Evolutionary conservation across 1,140 invertebrate species (phyloP).

Genomic region (Colletes latitarsis): DNA sequence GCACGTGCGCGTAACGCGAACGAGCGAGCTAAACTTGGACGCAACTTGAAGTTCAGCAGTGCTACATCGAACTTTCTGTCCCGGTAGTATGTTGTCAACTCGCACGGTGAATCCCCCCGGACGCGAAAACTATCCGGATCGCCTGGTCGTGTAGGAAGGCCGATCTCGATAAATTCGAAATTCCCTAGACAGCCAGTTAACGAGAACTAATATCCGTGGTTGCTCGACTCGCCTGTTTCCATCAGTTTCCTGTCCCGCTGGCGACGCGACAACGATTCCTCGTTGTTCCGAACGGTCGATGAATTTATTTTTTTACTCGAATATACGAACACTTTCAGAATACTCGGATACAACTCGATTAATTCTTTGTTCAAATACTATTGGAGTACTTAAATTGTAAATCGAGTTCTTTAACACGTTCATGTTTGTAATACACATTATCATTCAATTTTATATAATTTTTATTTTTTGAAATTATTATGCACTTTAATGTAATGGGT

Average conservation of each 20-base stretch:
- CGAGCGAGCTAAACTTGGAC: conserved; percentile 45
- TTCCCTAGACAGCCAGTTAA: conserved; percentile 16
- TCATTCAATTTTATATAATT: no score
- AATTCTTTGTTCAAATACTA: no score
- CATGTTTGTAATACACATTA: no score
- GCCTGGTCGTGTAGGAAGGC: background rate
- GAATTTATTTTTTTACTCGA: no score
- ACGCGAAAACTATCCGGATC: conserved; percentile 40
- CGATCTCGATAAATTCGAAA: background rate
- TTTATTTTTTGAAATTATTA: no score
- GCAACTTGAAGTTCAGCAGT: conserved; percentile 51
- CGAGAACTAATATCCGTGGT: conserved; percentile 22
- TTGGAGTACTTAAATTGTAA: no score
- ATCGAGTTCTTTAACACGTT: no score
- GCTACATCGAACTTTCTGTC: conserved; percentile 37
- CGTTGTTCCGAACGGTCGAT: background rate
- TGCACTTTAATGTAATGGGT: no score
- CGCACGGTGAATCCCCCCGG: conserved; percentile 22
- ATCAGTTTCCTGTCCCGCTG: no score
- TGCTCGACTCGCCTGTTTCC: conserved; percentile 7
- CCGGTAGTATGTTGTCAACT: conserved; percentile 27
- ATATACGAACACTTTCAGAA: no score
- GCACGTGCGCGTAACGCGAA: conserved; percentile 40
- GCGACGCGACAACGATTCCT: no score
- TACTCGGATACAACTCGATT: no score